Conservation (phyloP, 2,888 invertebrate species). For the Drosophila pegasa region DNA sequence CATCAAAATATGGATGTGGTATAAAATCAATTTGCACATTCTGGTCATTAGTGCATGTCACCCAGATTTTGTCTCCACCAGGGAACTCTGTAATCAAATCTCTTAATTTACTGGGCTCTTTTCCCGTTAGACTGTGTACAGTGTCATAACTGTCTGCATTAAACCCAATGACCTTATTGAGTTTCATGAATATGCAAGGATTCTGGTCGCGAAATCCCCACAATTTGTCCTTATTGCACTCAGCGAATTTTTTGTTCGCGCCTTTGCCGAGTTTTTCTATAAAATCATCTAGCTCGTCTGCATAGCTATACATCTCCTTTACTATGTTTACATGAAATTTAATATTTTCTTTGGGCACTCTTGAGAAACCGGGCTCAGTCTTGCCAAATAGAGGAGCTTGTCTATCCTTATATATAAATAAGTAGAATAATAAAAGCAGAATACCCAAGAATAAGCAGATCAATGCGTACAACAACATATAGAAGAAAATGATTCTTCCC, state of each 20-base stretch:
- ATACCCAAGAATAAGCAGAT: conserved; percentile 4
- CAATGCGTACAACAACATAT: conserved; percentile 39
- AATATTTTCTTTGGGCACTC: conserved; percentile 29
- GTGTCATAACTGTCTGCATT: conserved; percentile 48
- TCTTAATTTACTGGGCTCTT: conserved; percentile 4
- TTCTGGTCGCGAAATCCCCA: conserved; percentile 51
- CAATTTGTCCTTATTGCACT: conserved; percentile 48
- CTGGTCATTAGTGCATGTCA: conserved; percentile 33
- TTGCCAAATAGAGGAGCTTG: conserved; percentile 38
- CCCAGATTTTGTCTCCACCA: conserved; percentile 55
- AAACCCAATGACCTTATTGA: conserved; percentile 54
- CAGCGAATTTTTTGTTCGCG: conserved; percentile 18
- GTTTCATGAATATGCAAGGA: conserved; percentile 58
- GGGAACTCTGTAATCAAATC: conserved; percentile 8
- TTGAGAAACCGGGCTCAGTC: conserved; percentile 51
- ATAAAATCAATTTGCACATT: conserved; percentile 26
- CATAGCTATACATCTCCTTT: conserved; percentile 24
- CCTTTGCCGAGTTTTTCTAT: conserved; percentile 12
- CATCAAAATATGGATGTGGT: conserved; percentile 57
- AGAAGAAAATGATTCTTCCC: conserved; percentile 43
- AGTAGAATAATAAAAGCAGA: conserved; percentile 23
- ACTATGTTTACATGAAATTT: conserved; percentile 5
- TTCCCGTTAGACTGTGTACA: conserved; percentile 25
- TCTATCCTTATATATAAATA: neutral
- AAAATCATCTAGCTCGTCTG: conserved; percentile 42